Evolutionary conservation across 1,140 invertebrate species (phyloP), one percentile per base, ranked within the genome.

Genomic region (Doryteuthis pealeii): DNA sequence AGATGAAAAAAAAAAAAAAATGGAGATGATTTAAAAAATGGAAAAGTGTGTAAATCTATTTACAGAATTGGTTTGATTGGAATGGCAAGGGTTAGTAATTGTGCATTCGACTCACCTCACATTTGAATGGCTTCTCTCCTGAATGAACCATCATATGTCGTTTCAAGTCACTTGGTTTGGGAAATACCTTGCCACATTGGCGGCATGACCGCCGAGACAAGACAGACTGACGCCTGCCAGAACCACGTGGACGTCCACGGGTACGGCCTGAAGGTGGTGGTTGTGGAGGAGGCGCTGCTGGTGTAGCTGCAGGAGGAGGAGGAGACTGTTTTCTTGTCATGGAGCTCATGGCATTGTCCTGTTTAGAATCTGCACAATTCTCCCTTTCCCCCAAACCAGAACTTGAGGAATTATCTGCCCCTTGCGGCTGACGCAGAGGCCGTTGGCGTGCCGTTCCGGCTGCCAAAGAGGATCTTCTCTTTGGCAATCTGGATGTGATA

Each of bases 121-220:
- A 85, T 72, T 78, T 81, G 65, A 81, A 84, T 18, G 87, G 87
- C 32, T 80, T 82, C 67, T 85, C 82, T 28, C 86, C 86, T 22
- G 86, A 86, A 72, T 88, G 87, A 31, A 86, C 80, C 79, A 87
- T 81, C 74, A 86, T 80, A 75, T 88, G 87, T 2, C 87, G 79
- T 71, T 83, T 84, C 33, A 88, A 74, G 74, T 88, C 83, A 72
- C 82, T 84, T 40, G 84, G 84, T 73, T 84, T 85, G 26, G 77
- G 75, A 72, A 80, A 86, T 32, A 80, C 75, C 72, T 86, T 86
- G 2, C 77, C 73, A 74, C 84, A 86, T 18, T 82, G 74, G 8
- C 73, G 74, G 66, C 82, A 83, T 12, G 72, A 74, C n/a, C 78
- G 43, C 4, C 65, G 54, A 49, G 45, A 40, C 62, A 70, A 32